phyloP scores from a whole-genome alignment of 2,113 vertebrate species.

The Craseonycteris thonglongyai region DNA sequence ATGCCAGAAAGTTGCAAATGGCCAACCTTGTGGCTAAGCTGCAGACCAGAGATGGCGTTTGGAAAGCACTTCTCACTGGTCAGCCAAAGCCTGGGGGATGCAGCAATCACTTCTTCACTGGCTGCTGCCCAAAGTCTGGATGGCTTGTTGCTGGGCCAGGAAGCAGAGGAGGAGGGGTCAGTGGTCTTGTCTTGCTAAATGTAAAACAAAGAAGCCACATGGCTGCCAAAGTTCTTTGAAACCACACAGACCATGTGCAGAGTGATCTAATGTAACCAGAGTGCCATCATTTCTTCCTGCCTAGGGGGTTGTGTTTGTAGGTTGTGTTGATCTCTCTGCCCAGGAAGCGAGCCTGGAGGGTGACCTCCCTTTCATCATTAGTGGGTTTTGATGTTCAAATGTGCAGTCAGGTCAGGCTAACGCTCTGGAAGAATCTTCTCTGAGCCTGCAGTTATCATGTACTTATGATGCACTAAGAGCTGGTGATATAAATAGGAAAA shows the following conservation, averaged over 20 bases:
- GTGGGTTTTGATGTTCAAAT: not conserved
- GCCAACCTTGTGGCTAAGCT: not conserved
- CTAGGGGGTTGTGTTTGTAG: not conserved
- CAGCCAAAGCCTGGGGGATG: not conserved
- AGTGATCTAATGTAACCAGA: not conserved
- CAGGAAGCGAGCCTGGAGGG: not conserved
- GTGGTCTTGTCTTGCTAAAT: not conserved
- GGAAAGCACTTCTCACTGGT: not conserved
- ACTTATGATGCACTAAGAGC: not conserved
- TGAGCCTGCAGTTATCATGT: not conserved
- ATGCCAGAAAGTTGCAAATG: not conserved
- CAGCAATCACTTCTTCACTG: conserved; percentile 24
- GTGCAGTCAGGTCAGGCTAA: not conserved
- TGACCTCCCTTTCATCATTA: not conserved
- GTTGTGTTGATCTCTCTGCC: not conserved
- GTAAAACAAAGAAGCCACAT: not conserved
- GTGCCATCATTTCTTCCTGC: not conserved
- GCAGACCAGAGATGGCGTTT: conserved; percentile 3
- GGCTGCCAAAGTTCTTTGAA: not conserved
- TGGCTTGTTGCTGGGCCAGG: not conserved
- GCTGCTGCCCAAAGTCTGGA: conserved; percentile 38
- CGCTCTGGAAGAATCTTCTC: not conserved
- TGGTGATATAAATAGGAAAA: not conserved
- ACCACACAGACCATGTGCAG: not conserved
- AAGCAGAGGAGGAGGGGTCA: not conserved